phyloP scores from a whole-genome alignment of 1,140 invertebrate genomes.

The Lutraria rhynchaena region DNA sequence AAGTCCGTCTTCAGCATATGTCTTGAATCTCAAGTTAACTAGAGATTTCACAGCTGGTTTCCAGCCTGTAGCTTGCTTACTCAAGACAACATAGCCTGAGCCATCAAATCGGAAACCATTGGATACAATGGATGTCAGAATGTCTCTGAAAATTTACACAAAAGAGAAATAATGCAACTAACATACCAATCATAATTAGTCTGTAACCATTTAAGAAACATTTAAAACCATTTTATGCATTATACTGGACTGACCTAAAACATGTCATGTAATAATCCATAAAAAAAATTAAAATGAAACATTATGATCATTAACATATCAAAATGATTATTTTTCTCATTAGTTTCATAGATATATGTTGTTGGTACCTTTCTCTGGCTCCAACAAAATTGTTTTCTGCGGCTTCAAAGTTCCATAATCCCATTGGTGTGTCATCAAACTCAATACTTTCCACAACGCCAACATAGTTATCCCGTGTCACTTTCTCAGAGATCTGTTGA shows the following conservation, averaged over 20 bases:
- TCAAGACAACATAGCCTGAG: conserved; percentile 90
- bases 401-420: conserved; percentile 95
- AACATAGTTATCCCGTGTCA: conserved; percentile 86
- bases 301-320: too few relatives aligned
- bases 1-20: conserved; percentile 92
- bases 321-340: too few relatives aligned
- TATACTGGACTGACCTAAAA: too few relatives aligned
- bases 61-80: conserved; percentile 82
- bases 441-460: conserved; percentile 95
- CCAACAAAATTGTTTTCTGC: conserved; percentile 89
- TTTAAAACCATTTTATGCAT: too few relatives aligned
- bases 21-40: conserved; percentile 92
- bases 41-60: conserved; percentile 84
- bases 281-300: too few relatives aligned
- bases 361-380: conserved; percentile 87
- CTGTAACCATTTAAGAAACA: too few relatives aligned
- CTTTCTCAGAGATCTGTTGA: conserved; percentile 39
- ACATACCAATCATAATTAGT: too few relatives aligned
- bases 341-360: too few relatives aligned
- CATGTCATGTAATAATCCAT: too few relatives aligned
- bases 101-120: conserved; percentile 89
- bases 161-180: neutral
- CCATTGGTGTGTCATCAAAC: conserved; percentile 93
- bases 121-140: conserved; percentile 67
- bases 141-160: conserved; percentile 65